Evolutionary conservation across 2,888 invertebrate species (phyloP), one percentile per base, ranked within the genome.

Genomic region (Homarus gammarus): DNA sequence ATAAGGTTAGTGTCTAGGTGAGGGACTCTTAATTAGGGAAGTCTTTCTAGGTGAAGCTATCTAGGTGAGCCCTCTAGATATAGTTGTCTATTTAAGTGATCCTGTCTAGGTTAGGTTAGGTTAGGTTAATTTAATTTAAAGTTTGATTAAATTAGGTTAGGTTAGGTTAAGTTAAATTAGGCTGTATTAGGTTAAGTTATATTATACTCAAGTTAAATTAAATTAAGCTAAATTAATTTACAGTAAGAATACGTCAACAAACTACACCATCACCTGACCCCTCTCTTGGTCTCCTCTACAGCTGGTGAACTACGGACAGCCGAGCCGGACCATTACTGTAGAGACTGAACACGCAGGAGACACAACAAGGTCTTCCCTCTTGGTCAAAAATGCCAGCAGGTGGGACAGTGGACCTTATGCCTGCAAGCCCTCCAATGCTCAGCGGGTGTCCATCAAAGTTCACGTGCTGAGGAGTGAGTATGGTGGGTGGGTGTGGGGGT

Each of bases 381-480:
- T 91, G 27, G 90, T 91, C 1, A 56, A 85, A 49, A 89, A 92
- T 64, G 92, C 92, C 31, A 85, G 84, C 0, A 61, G 72, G 56
- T 61, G 85, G 77, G 90, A 92, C 79, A 90, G 92, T 0, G 92
- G 92, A 2, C 81, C 86, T 22, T 92, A 92, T 89, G 82, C 92
- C 68, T 92, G 92, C 84, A 88, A 92, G 87, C 92, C 92, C 10
- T 91, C 92, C 64, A 92, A 92, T 84, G 89, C 92, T 51, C 40
- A 88, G 18, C 70, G 70, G 15, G 92, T 84, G 44, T 91, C 90
- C n/a, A 90, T 89, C 40, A 84, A 79, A 27, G 92, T 92, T 31
- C 91, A 91, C 64, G 92, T 92, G 31, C 90, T 91, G 5, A 86
- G 85, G 68, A 91, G 92, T 92, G 64, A 89, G 90, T 86, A 51